These are phyloP conservation scores for Gonatopus flavifemur DNA, from an alignment of 1,140 invertebrate genomes.

Conservation along the genomic window DNA sequence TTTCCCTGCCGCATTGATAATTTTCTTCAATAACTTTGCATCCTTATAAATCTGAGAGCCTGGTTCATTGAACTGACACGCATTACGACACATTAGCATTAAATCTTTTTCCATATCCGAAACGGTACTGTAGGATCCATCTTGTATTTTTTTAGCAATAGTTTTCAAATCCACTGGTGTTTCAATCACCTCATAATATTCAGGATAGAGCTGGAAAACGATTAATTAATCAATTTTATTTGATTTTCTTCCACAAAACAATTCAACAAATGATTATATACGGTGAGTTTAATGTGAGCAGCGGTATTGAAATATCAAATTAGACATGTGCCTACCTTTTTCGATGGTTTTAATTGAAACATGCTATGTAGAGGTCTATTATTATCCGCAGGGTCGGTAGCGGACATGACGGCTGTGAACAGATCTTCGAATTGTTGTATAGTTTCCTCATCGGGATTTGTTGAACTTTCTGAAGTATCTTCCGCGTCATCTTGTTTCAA, in stretches of 20 bases:
- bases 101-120: constrained; percentile 90
- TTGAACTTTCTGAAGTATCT: constrained; percentile 71
- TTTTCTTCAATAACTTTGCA: constrained; percentile 85
- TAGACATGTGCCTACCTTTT: constrained; percentile 58
- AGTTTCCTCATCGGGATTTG: constrained; percentile 72
- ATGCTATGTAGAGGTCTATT: constrained; percentile 77
- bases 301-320: background rate
- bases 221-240: constrained; percentile 11
- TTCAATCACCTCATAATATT: constrained; percentile 96
- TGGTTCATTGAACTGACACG: constrained; percentile 94
- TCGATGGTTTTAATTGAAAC: constrained; percentile 89
- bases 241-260: no score
- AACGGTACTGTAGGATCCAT: constrained; percentile 73
- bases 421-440: constrained; percentile 74
- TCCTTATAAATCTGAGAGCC: constrained; percentile 96
- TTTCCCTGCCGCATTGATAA: constrained; percentile 58
- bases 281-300: no score
- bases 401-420: constrained; percentile 79
- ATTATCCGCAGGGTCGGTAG: constrained; percentile 76
- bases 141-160: constrained; percentile 90
- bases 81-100: constrained; percentile 90
- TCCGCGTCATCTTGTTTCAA: constrained; percentile 60
- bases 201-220: constrained; percentile 78
- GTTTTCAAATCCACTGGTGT: constrained; percentile 93
- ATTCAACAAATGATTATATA: no score